These are phyloP conservation scores for Holcopasites calliopsidis DNA, from an alignment of 1,140 invertebrate species.

Conservation along the genomic window DNA sequence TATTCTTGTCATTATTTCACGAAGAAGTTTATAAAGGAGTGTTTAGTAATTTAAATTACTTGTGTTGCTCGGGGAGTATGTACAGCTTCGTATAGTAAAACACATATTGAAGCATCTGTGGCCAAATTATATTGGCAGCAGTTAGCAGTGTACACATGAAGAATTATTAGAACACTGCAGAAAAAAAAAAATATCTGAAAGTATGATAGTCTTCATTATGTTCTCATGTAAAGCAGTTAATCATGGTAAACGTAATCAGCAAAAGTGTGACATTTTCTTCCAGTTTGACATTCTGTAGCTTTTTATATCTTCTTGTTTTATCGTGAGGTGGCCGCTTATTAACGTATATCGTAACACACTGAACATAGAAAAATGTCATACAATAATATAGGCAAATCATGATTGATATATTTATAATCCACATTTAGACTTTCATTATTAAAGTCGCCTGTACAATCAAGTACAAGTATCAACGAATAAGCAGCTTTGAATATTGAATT, in stretches of 20 bases:
- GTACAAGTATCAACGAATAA: background rate
- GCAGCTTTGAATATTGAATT: background rate
- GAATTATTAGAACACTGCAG: constrained; percentile 19
- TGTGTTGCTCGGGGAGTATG: constrained; percentile 15
- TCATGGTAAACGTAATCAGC: background rate
- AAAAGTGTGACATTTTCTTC: background rate
- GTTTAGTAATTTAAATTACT: constrained; percentile 44
- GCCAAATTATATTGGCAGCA: constrained; percentile 45
- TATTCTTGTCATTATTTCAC: constrained; percentile 7
- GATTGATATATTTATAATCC: constrained; percentile 15
- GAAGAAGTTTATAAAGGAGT: constrained; percentile 21
- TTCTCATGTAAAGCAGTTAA: constrained; percentile 7
- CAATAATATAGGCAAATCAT: constrained; percentile 12
- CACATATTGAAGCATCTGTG: constrained; percentile 32
- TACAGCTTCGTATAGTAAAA: constrained; percentile 35
- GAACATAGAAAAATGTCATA: background rate
- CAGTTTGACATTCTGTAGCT: background rate
- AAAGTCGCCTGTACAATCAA: constrained; percentile 2
- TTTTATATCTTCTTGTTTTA: background rate
- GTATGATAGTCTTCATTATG: constrained; percentile 9
- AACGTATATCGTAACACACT: constrained; percentile 9
- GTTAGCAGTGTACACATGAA: background rate
- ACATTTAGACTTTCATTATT: constrained; percentile 1
- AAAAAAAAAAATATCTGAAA: constrained; percentile 34
- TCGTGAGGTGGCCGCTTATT: background rate